Base-by-base conservation (phyloP, 2,888 invertebrate species). In the Apamea anceps region DNA sequence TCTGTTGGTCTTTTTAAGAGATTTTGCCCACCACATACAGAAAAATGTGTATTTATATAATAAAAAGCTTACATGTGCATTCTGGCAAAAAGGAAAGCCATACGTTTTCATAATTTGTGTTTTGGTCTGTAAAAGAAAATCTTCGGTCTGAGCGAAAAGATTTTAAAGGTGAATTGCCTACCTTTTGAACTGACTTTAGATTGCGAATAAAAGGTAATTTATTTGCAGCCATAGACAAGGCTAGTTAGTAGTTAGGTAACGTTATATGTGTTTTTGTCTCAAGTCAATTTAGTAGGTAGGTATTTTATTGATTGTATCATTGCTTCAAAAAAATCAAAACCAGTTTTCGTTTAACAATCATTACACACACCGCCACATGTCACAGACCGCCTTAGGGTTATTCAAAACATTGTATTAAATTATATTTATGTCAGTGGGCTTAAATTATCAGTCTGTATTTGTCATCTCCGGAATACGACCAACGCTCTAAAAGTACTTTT, bases 361-460 rank as follows among this genome's bases (percentile, higher is more conserved):
- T 37, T 21, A 4, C 13, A 6, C 6, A 7, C 51, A 18, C 0
- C 18, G 37, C 37, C 37, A 37, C 37, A 37, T 42, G 42, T 63
- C 1, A 74, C 57, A 5, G 42, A 65, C 0, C 15, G 65, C 75
- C 81, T 71, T 51, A 71, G n/a, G 75, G 65, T 60, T 32, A 74
- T 63, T 8, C 10, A 13, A 70, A 37, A 48, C 42, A 60, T 81
- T 75, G 57, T 28, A 37, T 81, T 80, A 63, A 73, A 66, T 79
- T 71, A 79, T 71, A 37, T n/a, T n/a, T 70, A 10, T 80, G 62
- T 62, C 51, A 73, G 60, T 80, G 42, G 73, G 67, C 45, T 73
- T 62, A 25, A 54, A 77, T 42, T 51, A 70, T 70, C 74, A 54
- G 45, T 73, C 45, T 62, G 32, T 54, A 32, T n/a, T n/a, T 67